A percentile compares a stretch with the other conserved stretches of the same genome.
Conservation (phyloP, 1,140 invertebrate species). For the Lordiphosa collinella region DNA sequence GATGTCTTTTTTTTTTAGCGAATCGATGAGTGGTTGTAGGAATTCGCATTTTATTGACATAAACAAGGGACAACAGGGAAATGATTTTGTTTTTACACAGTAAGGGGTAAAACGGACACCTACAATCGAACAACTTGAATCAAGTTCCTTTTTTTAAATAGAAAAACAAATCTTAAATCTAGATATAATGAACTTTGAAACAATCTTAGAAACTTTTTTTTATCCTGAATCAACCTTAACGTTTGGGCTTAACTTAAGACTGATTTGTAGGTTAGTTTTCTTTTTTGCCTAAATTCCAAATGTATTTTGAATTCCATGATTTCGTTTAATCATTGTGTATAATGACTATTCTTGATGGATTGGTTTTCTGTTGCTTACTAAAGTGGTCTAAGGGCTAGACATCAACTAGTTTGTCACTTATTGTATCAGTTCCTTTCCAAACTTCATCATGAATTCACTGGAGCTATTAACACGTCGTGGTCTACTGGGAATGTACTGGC, state of each 20-base stretch:
- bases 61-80: constrained; percentile 17
- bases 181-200: too few relatives aligned
- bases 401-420: neutral
- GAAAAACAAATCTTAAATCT: too few relatives aligned
- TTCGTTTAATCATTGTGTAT: neutral
- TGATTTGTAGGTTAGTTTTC: too few relatives aligned
- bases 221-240: neutral
- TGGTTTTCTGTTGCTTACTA: too few relatives aligned
- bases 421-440: constrained; percentile 14
- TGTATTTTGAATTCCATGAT: too few relatives aligned
- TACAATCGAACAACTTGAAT: too few relatives aligned
- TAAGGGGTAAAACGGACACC: too few relatives aligned
- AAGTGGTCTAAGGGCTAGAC: too few relatives aligned
- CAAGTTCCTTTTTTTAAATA: too few relatives aligned
- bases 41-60: constrained; percentile 35
- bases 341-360: neutral
- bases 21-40: neutral
- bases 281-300: too few relatives aligned
- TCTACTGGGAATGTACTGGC: constrained; percentile 20
- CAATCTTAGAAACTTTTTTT: neutral
- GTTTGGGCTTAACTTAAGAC: neutral
- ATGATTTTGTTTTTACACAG: constrained; percentile 23
- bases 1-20: constrained; percentile 17
- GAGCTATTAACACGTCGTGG: constrained; percentile 30
- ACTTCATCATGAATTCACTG: constrained; percentile 36